Evolutionary conservation across 1,140 invertebrate species (phyloP).

Genomic region (Onthophagus taurus): DNA sequence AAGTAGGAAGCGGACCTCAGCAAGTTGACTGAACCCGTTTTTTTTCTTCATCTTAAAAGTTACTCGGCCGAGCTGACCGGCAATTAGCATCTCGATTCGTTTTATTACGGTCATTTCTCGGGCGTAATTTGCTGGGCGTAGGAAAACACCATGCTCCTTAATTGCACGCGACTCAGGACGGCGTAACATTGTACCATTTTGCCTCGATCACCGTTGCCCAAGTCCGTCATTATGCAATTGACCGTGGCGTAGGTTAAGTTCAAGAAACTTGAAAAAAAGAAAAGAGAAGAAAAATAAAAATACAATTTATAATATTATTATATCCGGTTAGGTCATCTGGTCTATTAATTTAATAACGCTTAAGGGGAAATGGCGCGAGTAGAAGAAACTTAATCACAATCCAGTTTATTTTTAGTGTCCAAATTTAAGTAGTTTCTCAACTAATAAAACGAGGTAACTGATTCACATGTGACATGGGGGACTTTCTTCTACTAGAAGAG

Average conservation of each 20-base stretch:
- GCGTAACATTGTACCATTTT: background rate
- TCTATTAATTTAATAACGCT: background rate
- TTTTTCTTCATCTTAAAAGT: conserved; percentile 2
- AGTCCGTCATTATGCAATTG: background rate
- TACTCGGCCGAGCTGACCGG: background rate
- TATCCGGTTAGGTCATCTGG: background rate
- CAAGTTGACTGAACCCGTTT: conserved; percentile 9
- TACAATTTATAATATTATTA: background rate
- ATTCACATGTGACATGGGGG: no score
- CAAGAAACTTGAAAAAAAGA: background rate
- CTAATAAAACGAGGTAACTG: no score
- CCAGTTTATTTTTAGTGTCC: no score
- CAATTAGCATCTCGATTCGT: conserved; percentile 9
- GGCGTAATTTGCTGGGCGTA: conserved; percentile 7
- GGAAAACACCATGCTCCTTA: conserved; percentile 6
- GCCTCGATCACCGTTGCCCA: background rate
- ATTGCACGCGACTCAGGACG: background rate
- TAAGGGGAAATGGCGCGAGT: no score
- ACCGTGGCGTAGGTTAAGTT: background rate
- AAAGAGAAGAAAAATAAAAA: background rate
- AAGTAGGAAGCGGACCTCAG: background rate
- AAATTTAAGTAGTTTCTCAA: no score
- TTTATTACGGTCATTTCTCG: conserved; percentile 7
- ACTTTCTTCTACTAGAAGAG: no score
- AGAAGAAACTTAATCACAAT: no score